Evolutionary conservation across 2,797 vertebrate genomes (phyloP).

Genomic region (Setipinna tenuifilis): DNA sequence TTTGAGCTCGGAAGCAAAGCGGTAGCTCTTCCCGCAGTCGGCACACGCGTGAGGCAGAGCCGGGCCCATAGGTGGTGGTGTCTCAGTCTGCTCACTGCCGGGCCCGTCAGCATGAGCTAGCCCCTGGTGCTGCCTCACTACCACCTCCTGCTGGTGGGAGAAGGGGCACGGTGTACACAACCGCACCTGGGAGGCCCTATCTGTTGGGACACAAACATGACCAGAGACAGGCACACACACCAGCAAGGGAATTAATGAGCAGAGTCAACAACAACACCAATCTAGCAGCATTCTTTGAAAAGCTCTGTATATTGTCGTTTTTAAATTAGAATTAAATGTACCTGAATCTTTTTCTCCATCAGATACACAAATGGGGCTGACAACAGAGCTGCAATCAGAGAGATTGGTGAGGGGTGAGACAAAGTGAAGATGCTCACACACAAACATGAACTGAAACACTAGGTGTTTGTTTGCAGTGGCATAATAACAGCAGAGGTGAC

Average conservation of each 20-base stretch:
- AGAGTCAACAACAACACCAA: not conserved
- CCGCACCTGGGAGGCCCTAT: not conserved
- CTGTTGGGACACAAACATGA: slow-evolving; percentile 16
- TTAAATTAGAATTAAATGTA: not conserved
- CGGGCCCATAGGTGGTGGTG: not conserved
- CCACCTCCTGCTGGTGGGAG: slow-evolving; percentile 39
- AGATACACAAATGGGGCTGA: not conserved
- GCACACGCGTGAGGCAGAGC: slow-evolving; percentile 34
- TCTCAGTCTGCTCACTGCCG: not conserved
- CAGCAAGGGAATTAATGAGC: too few species aligned
- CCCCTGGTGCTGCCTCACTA: slow-evolving; percentile 43
- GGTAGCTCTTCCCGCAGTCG: slow-evolving; percentile 49
- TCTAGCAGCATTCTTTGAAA: not conserved
- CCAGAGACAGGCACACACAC: not conserved
- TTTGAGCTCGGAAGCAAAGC: slow-evolving; percentile 39
- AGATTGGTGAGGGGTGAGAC: not conserved
- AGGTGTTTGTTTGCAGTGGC: not conserved
- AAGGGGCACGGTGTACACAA: slow-evolving; percentile 39
- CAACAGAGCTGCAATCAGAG: not conserved
- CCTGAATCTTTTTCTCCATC: not conserved
- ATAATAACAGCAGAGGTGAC: too few species aligned
- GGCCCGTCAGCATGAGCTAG: slow-evolving; percentile 32
- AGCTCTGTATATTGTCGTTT: not conserved
- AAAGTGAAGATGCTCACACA: not conserved
- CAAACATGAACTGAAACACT: not conserved